Conservation (phyloP, 2,113 vertebrate species). For the Mesocricetus auratus region DNA sequence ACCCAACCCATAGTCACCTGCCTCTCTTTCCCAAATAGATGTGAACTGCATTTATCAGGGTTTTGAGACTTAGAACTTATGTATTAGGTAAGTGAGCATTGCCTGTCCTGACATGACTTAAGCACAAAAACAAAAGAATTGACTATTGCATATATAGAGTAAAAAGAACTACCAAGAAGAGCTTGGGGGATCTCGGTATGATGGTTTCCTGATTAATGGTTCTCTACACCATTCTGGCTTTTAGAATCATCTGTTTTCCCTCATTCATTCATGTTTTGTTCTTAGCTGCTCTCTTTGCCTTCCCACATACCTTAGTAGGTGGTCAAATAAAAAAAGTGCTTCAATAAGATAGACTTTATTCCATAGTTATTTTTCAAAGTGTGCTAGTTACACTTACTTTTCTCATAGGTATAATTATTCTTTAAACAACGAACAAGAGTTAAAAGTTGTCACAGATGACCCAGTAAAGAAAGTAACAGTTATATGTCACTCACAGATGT, state of each 20-base stretch:
- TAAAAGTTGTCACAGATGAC: not conserved
- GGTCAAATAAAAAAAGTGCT: not conserved
- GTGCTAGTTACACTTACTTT: not conserved
- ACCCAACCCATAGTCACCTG: not conserved
- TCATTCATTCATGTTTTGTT: not conserved
- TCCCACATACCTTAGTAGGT: not conserved
- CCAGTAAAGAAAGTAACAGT: not conserved
- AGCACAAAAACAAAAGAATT: not conserved
- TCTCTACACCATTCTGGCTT: not conserved
- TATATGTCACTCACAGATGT: not conserved
- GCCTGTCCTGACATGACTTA: not conserved
- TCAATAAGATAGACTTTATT: slow-evolving; percentile 18
- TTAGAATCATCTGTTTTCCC: not conserved
- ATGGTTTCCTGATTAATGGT: not conserved
- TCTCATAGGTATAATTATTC: not conserved
- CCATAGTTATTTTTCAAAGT: not conserved
- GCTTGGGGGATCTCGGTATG: not conserved
- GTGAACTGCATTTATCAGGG: not conserved
- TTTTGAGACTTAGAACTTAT: not conserved
- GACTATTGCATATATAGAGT: not conserved
- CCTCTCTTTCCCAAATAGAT: not conserved
- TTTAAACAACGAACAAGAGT: not conserved
- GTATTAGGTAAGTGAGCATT: slow-evolving; percentile 38
- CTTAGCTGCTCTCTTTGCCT: not conserved
- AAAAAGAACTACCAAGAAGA: not conserved